Evolutionary conservation across 1,140 invertebrate species (phyloP).

Genomic region (Choristoneura fumiferana): DNA sequence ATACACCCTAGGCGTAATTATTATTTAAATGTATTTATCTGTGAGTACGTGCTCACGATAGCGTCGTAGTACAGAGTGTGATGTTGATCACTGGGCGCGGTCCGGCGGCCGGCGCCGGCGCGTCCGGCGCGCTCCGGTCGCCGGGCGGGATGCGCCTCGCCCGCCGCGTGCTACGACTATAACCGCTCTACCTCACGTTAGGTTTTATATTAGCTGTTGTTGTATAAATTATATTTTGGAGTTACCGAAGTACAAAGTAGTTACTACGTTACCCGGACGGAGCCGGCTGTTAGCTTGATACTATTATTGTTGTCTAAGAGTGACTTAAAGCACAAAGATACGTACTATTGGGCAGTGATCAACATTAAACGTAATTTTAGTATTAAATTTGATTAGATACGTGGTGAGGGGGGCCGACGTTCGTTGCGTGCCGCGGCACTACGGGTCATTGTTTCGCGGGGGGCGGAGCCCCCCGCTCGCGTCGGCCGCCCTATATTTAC

Average conservation of each 20-base stretch:
- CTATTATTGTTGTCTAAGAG: conserved; percentile 71
- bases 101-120: conserved; percentile 22
- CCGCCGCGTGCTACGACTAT: conserved; percentile 19
- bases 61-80: conserved; percentile 65
- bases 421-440: conserved; percentile 63
- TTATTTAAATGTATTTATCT: conserved; percentile 68
- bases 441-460: conserved; percentile 69
- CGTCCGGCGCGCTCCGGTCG: background rate
- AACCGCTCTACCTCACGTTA: conserved; percentile 74
- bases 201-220: conserved; percentile 71
- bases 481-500: conserved; percentile 52
- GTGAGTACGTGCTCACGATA: conserved; percentile 61
- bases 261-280: conserved; percentile 55
- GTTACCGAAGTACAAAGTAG: conserved; percentile 63
- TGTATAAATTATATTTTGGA: conserved; percentile 73
- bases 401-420: conserved; percentile 55
- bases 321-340: conserved; percentile 75
- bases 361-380: conserved; percentile 76
- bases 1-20: conserved; percentile 75
- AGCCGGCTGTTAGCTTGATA: conserved; percentile 55
- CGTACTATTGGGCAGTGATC: conserved; percentile 78
- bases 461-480: conserved; percentile 45
- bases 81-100: conserved; percentile 71
- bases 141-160: background rate
- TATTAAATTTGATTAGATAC: conserved; percentile 69